Base-by-base conservation (phyloP, 2,113 vertebrate species). In the Etheostoma spectabile region DNA sequence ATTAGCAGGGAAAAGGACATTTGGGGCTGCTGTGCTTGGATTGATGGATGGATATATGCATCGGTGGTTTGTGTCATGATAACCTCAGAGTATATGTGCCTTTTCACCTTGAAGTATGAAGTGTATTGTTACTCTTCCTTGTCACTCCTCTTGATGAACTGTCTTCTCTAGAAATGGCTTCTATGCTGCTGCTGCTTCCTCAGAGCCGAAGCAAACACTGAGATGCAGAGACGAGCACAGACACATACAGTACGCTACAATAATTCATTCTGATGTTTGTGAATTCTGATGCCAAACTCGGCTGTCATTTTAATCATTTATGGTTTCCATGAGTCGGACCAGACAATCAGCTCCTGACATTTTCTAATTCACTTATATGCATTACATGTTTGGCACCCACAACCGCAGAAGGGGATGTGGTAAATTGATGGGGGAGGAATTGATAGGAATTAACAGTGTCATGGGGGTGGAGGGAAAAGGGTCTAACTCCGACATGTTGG, bases 21-120 rank as follows among this genome's bases (percentile, higher is more conserved):
- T 63, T 69, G 35, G 35, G 5, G 42, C 33, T 33, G n/a, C 52
- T 73, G 75, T 68, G 51, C 24, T 66, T 12, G 18, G 57, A 80
- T 49, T 80, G 74, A 84, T 77, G 33, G 71, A 74, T 85, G 63
- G 49, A 68, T 70, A 42, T 45, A 64, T 68, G 66, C 55, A 68
- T 71, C 81, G 60, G 70, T 80, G 65, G 63, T 82, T 77, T 68
- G 62, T 78, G 67, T 67, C 61, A 42, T 55, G 42, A 85, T 79
- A 72, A 76, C 21, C 62, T 74, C 19, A 13, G 62, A 61, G 55
- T 67, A 69, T 45, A 79, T 81, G 73, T 48, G 80, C 76, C 69
- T 76, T 79, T 84, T 83, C 57, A 80, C 82, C 88, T 89, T 90
- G 67, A 83, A 81, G 64, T 76, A 80, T 60, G 35, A 77, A 61